Percentiles rank a stretch among this genome's conserved stretches.
phyloP scores from a whole-genome alignment of 2,797 vertebrate genomes.

The Gymnopithys bicolor region DNA sequence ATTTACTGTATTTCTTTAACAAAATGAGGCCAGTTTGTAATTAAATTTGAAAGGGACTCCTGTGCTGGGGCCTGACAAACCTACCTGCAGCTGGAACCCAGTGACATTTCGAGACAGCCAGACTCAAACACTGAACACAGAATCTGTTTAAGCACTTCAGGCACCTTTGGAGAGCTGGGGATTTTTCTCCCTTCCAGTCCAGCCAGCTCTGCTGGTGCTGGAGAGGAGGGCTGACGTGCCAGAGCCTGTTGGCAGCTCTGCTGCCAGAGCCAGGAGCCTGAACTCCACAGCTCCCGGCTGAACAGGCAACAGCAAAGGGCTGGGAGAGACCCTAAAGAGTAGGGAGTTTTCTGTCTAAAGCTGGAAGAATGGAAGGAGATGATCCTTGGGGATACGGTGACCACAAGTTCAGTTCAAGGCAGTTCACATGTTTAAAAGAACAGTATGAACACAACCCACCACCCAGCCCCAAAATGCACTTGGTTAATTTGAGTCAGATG shows the following conservation, averaged over 20 bases:
- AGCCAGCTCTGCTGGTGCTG: neutral
- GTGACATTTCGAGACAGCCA: constrained; percentile 17
- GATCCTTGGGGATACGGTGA: neutral
- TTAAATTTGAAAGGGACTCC: neutral
- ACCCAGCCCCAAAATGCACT: neutral
- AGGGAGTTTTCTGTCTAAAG: neutral
- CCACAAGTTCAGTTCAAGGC: neutral
- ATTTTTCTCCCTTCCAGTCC: neutral
- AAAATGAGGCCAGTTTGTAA: constrained; percentile 20
- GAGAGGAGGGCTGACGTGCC: neutral
- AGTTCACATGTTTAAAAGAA: neutral
- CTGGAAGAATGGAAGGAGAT: neutral
- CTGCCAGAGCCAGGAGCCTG: neutral
- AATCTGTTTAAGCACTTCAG: neutral
- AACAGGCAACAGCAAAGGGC: neutral
- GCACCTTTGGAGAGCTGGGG: neutral
- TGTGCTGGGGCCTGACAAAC: neutral
- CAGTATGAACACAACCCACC: neutral
- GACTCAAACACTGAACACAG: neutral
- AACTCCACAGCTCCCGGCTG: neutral
- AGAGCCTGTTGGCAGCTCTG: neutral
- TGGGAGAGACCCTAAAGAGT: neutral
- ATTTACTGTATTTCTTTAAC: neutral
- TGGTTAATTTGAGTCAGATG: constrained; percentile 12
- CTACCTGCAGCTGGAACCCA: constrained; percentile 23